Conservation (phyloP, 1,140 invertebrate genomes). For the Galleria mellonella region DNA sequence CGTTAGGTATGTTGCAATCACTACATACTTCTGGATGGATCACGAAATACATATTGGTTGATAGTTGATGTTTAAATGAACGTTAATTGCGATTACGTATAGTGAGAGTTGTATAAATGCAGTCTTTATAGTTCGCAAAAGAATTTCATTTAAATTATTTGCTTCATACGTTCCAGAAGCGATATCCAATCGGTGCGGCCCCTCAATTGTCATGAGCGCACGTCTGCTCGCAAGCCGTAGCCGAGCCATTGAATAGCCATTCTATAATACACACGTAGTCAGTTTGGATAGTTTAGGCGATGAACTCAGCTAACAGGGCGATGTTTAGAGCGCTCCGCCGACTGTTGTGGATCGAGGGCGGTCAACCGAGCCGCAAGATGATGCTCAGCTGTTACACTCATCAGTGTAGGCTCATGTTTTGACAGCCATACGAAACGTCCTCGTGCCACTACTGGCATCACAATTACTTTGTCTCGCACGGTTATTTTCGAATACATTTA, state of each 20-base stretch:
- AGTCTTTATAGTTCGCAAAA: conserved; percentile 19
- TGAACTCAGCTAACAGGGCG: conserved; percentile 29
- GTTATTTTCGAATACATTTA: conserved; percentile 13
- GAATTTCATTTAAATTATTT: conserved; percentile 34
- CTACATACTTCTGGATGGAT: too few relatives aligned
- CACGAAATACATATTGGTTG: too few relatives aligned
- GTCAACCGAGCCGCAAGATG: conserved; percentile 13
- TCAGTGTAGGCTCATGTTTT: conserved; percentile 28
- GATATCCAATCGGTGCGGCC: conserved; percentile 26
- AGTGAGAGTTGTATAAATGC: too few relatives aligned
- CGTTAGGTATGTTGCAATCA: too few relatives aligned
- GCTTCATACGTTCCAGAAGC: conserved; percentile 17
- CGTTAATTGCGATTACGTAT: too few relatives aligned
- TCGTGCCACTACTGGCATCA: not conserved
- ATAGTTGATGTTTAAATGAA: not conserved
- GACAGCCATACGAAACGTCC: conserved; percentile 16
- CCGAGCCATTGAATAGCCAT: conserved; percentile 30
- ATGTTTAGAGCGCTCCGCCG: conserved; percentile 17
- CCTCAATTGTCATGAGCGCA: conserved; percentile 42
- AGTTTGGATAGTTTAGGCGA: conserved; percentile 30
- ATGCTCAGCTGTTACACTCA: conserved; percentile 54
- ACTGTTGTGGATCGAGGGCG: too few relatives aligned
- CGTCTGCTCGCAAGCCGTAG: conserved; percentile 18
- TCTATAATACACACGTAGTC: conserved; percentile 15
- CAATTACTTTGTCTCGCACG: conserved; percentile 18